Conservation (phyloP, 2,888 invertebrate species). For the Drosophila diplacantha region DNA sequence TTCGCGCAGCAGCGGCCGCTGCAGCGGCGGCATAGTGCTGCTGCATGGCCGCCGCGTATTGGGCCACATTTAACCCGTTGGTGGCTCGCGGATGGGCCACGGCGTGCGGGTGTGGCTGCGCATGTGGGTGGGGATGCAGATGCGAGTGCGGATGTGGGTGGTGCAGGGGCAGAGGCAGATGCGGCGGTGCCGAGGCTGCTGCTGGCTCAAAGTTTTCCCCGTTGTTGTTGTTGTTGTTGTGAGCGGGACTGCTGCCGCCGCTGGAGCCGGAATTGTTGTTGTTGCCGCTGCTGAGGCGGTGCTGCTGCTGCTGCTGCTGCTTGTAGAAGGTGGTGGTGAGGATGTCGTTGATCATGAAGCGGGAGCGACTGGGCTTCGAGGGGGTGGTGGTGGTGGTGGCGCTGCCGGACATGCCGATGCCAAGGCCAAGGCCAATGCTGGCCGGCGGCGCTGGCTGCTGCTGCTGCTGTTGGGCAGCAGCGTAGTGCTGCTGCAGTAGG, state of each 20-base stretch:
- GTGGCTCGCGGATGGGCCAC: conserved; percentile 61
- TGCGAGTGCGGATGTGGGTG: conserved; percentile 30
- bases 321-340: conserved; percentile 75
- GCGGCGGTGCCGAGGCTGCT: conserved; percentile 2
- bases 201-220: conserved; percentile 30
- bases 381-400: conserved; percentile 62
- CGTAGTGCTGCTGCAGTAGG: conserved; percentile 41
- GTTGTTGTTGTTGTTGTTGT: conserved; percentile 28
- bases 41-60: conserved; percentile 75
- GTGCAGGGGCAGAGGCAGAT: conserved; percentile 27
- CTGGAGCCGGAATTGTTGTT: conserved; percentile 42
- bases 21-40: conserved; percentile 74
- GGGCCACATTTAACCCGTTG: conserved; percentile 73
- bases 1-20: conserved; percentile 70
- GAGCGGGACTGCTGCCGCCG: conserved; percentile 43
- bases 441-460: conserved; percentile 44
- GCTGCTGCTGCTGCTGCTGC: conserved; percentile 58
- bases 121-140: conserved; percentile 46
- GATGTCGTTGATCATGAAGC: conserved; percentile 76
- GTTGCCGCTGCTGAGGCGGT: conserved; percentile 35
- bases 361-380: conserved; percentile 75
- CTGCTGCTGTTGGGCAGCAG: conserved; percentile 38
- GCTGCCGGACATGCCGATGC: conserved; percentile 52
- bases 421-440: conserved; percentile 3
- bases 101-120: conserved; percentile 48